Conservation (phyloP, 2,888 invertebrate species). For the Drosophila fungiperda region DNA sequence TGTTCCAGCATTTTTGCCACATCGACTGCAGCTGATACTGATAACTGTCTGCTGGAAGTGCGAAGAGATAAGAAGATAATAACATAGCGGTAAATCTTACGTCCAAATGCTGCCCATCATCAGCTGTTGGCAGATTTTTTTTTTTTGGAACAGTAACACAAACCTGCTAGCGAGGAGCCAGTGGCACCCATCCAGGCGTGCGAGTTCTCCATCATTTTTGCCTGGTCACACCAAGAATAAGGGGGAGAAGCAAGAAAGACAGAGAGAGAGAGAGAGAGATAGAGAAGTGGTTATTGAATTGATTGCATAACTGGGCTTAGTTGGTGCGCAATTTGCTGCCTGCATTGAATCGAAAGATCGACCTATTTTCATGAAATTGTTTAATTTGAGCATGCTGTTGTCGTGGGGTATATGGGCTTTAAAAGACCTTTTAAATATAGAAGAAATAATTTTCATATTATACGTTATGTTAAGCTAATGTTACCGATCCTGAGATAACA, state of each 20-base stretch:
- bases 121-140: background rate
- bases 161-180: constrained; percentile 96
- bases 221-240: constrained; percentile 87
- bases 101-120: constrained; percentile 20
- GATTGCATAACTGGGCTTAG: constrained; percentile 70
- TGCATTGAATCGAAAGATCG: constrained; percentile 54
- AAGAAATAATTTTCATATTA: background rate
- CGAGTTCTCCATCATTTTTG: constrained; percentile 95
- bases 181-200: constrained; percentile 95
- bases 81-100: constrained; percentile 13
- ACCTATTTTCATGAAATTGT: constrained; percentile 52
- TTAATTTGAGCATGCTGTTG: background rate
- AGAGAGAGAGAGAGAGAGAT: background rate
- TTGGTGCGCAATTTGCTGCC: constrained; percentile 66
- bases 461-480: background rate
- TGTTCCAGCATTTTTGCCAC: constrained; percentile 99
- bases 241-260: background rate
- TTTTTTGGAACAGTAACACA: constrained; percentile 82
- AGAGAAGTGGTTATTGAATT: constrained; percentile 50
- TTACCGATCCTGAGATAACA: background rate
- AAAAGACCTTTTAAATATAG: background rate
- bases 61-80: constrained; percentile 13
- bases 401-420: background rate
- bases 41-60: constrained; percentile 91
- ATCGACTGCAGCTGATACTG: constrained; percentile 97